A percentile compares a stretch with the other conserved stretches of the same genome.
phyloP scores from a whole-genome alignment of 2,113 vertebrate genomes.

The Hassar affinis region DNA sequence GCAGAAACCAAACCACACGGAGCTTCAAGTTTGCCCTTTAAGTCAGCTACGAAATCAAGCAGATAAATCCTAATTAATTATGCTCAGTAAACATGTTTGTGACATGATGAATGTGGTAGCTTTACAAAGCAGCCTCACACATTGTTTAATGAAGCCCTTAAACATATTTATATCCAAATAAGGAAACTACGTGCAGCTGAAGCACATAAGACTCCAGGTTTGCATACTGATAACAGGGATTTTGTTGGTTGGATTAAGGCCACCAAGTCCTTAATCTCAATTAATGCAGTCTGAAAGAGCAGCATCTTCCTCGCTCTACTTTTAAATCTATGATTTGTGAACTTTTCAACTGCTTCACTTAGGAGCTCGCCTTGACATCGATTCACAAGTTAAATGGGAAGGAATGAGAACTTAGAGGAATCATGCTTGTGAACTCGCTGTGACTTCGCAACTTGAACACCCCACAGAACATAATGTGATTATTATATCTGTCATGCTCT shows the following conservation, averaged over 20 bases:
- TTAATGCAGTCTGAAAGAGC: conserved; percentile 40
- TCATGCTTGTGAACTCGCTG: conserved; percentile 54
- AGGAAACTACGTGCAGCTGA: conserved; percentile 10
- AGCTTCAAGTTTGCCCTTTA: conserved; percentile 31
- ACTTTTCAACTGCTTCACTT: conserved; percentile 32
- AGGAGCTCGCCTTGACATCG: conserved; percentile 28
- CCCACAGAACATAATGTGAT: conserved; percentile 52
- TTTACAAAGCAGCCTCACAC: conserved; percentile 14
- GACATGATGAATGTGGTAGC: neutral
- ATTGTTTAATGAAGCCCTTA: conserved; percentile 10
- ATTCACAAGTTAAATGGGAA: conserved; percentile 50
- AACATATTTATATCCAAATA: conserved; percentile 19
- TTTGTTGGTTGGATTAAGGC: conserved; percentile 23
- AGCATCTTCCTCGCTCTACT: neutral
- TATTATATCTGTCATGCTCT: conserved; percentile 46
- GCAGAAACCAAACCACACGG: conserved; percentile 11
- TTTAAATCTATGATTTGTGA: conserved; percentile 10
- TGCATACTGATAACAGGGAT: conserved; percentile 32
- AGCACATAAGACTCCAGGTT: conserved; percentile 10
- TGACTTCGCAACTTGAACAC: conserved; percentile 56
- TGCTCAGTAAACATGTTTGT: neutral
- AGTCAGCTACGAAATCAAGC: conserved; percentile 19
- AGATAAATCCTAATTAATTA: conserved; percentile 10
- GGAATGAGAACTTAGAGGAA: conserved; percentile 47
- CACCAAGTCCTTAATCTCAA: conserved; percentile 48